phyloP scores from a whole-genome alignment of 2,888 invertebrate species.

The Folsomia candida region DNA sequence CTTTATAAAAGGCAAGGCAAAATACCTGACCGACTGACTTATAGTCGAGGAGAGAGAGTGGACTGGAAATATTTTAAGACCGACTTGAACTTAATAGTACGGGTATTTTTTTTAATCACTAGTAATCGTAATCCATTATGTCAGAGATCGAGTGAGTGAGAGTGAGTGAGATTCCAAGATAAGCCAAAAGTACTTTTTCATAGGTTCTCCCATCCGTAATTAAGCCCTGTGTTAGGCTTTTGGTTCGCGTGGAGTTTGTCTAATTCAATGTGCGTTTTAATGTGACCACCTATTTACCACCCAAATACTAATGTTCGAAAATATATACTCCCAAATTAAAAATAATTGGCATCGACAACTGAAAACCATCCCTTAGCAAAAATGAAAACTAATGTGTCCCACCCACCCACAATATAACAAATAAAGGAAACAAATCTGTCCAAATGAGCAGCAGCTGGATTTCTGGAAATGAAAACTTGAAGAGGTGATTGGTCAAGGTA shows the following conservation, averaged over 20 bases:
- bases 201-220: no score
- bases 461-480: constrained; percentile 1
- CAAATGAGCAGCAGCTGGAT: not conserved
- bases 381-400: no score
- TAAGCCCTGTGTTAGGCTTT: not conserved
- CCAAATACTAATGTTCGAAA: no score
- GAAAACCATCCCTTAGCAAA: no score
- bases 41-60: no score
- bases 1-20: not conserved
- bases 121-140: not conserved
- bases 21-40: not conserved
- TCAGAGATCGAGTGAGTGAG: not conserved
- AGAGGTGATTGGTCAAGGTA: constrained; percentile 14
- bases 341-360: no score
- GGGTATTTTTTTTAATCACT: not conserved
- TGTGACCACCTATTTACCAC: constrained; percentile 1
- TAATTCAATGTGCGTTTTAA: not conserved
- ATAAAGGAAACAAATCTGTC: no score
- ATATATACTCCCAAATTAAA: no score
- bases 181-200: not conserved
- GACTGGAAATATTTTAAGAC: no score
- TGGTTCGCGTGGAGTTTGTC: not conserved
- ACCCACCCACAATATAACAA: no score
- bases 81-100: not conserved
- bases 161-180: not conserved